Percentiles rank a stretch among this genome's conserved stretches.
Conservation (phyloP, 2,797 vertebrate genomes). For the Percopsis omiscomaycus region DNA sequence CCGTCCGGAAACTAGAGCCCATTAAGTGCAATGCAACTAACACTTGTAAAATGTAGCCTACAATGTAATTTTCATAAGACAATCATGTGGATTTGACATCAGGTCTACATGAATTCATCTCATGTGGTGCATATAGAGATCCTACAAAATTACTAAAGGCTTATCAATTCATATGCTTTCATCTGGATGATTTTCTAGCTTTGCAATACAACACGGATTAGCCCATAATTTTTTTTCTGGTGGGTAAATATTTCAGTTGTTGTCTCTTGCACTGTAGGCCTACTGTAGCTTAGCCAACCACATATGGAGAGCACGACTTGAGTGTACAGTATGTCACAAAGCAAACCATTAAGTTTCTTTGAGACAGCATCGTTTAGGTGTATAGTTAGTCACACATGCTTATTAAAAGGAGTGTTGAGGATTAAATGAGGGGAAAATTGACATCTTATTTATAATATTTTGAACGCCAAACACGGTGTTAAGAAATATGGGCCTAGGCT, state of each 20-base stretch:
- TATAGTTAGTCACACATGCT: constrained; percentile 28
- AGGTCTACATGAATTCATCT: no score
- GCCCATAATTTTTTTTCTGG: constrained; percentile 48
- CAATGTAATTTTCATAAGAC: no score
- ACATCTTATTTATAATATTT: constrained; percentile 22
- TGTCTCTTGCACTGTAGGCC: constrained; percentile 20
- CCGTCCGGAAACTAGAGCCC: no score
- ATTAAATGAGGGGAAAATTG: constrained; percentile 24
- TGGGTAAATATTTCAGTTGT: constrained; percentile 40
- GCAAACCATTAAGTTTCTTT: constrained; percentile 27
- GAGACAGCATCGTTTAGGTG: constrained; percentile 43
- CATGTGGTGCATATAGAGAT: neutral
- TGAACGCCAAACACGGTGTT: neutral
- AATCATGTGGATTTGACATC: neutral
- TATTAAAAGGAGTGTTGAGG: constrained; percentile 21
- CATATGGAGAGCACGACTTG: constrained; percentile 6
- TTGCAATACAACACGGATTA: constrained; percentile 46
- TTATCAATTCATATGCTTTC: no score
- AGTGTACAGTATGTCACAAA: constrained; percentile 29
- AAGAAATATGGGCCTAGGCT: no score
- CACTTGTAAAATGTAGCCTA: no score
- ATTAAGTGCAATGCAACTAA: no score
- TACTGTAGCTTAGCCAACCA: neutral
- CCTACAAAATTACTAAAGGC: no score
- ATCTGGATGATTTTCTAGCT: constrained; percentile 30